phyloP scores from a whole-genome alignment of 1,140 invertebrate genomes.

The Nasonia longicornis region DNA sequence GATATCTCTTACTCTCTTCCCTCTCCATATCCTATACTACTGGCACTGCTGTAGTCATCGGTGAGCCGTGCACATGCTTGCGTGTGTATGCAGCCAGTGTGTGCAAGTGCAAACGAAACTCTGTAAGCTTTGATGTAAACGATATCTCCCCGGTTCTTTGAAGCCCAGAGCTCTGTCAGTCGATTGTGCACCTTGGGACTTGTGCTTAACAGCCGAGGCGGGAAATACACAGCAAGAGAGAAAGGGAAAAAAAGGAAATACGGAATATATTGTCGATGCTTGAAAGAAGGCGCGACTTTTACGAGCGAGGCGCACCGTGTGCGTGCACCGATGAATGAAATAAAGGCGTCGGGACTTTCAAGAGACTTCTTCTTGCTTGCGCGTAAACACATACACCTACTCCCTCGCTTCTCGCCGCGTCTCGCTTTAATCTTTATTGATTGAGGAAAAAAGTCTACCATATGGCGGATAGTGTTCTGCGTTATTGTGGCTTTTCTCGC shows the following conservation, averaged over 20 bases:
- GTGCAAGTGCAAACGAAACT: conserved; percentile 52
- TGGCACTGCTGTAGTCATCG: background rate
- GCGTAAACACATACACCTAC: background rate
- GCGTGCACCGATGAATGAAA: conserved; percentile 42
- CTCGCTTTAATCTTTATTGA: conserved; percentile 46
- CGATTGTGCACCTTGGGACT: conserved; percentile 34
- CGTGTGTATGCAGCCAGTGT: background rate
- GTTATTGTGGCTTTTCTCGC: background rate
- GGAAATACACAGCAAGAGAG: conserved; percentile 35
- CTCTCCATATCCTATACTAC: background rate
- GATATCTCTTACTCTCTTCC: background rate
- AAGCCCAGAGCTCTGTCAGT: conserved; percentile 5
- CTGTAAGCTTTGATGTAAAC: conserved; percentile 52
- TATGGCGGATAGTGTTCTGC: background rate
- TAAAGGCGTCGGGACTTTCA: conserved; percentile 33
- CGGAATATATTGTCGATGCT: conserved; percentile 52
- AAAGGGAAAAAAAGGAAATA: conserved; percentile 48
- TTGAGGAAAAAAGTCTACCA: conserved; percentile 19
- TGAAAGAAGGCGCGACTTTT: conserved; percentile 59
- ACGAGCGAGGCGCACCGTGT: conserved; percentile 51
- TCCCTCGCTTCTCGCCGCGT: conserved; percentile 4
- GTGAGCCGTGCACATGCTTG: too few relatives aligned
- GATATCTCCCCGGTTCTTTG: conserved; percentile 36
- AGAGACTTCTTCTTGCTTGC: conserved; percentile 14
- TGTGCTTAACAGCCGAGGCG: conserved; percentile 27